Evolutionary conservation across 2,113 vertebrate genomes (phyloP).

Genomic region (Amblyornis subalaris): DNA sequence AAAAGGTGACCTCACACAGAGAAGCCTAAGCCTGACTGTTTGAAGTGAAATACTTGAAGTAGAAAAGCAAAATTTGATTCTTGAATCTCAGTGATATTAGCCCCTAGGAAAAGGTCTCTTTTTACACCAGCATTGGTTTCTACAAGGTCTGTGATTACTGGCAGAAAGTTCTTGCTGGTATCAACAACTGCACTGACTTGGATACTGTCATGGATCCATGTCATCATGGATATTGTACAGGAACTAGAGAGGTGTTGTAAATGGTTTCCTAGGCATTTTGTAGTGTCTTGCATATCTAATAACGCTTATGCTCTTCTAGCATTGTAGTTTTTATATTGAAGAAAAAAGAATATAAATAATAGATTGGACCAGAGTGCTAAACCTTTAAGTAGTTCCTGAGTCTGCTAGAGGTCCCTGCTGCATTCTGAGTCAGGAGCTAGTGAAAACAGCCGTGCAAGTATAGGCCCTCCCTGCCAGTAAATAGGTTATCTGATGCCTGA

Average conservation of each 20-base stretch:
- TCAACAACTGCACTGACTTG: neutral
- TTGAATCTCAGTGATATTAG: neutral
- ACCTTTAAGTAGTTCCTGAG: neutral
- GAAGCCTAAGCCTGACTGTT: neutral
- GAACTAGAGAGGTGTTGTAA: neutral
- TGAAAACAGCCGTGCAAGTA: neutral
- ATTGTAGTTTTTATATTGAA: neutral
- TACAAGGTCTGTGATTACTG: neutral
- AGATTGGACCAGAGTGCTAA: neutral
- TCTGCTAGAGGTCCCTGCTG: neutral
- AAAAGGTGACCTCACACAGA: neutral
- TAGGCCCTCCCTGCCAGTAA: neutral
- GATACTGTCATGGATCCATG: neutral
- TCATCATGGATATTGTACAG: neutral
- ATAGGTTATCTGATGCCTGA: slow-evolving; percentile 7
- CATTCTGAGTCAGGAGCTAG: neutral
- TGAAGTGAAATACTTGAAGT: neutral
- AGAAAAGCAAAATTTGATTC: neutral
- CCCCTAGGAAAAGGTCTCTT: neutral
- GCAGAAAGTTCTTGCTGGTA: neutral
- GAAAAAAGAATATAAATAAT: neutral
- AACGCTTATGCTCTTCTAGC: neutral
- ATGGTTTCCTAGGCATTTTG: neutral
- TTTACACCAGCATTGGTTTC: neutral
- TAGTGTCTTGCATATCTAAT: neutral